phyloP scores from a whole-genome alignment of 2,113 vertebrate species.

The Lophochroa leadbeateri region DNA sequence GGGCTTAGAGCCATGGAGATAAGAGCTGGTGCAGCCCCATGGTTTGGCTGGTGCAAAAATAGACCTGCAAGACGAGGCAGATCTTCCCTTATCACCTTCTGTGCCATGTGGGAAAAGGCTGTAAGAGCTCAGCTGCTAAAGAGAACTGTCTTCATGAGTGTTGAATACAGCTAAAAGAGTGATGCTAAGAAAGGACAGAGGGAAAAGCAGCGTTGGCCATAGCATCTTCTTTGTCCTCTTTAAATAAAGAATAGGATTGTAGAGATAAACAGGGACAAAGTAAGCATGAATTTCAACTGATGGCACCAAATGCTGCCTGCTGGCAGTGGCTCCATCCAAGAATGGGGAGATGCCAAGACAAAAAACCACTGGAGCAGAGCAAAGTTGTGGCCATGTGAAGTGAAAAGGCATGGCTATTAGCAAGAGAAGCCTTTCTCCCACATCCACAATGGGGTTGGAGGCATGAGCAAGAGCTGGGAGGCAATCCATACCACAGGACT shows the following conservation, averaged over 20 bases:
- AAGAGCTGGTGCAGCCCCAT: not conserved
- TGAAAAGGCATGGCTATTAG: not conserved
- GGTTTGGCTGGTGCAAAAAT: not conserved
- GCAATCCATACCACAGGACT: not conserved
- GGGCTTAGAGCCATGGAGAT: not conserved
- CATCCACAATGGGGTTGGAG: not conserved
- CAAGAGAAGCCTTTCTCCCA: not conserved
- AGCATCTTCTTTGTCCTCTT: not conserved
- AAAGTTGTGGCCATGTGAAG: not conserved
- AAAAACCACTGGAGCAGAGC: not conserved
- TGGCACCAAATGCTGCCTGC: not conserved
- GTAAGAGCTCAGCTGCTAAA: not conserved
- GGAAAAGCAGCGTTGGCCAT: not conserved
- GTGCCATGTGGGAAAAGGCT: not conserved
- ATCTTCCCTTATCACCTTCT: not conserved
- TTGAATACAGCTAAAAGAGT: accelerated
- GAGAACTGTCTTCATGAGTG: not conserved
- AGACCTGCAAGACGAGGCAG: not conserved
- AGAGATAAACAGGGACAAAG: not conserved
- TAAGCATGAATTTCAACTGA: not conserved
- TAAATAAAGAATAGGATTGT: not conserved
- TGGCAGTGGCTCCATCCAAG: not conserved
- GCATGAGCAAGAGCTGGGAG: not conserved
- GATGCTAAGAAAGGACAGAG: not conserved
- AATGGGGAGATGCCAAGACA: not conserved